Conservation (phyloP, 2,113 vertebrate species). For the Neodon shergylaensis region DNA sequence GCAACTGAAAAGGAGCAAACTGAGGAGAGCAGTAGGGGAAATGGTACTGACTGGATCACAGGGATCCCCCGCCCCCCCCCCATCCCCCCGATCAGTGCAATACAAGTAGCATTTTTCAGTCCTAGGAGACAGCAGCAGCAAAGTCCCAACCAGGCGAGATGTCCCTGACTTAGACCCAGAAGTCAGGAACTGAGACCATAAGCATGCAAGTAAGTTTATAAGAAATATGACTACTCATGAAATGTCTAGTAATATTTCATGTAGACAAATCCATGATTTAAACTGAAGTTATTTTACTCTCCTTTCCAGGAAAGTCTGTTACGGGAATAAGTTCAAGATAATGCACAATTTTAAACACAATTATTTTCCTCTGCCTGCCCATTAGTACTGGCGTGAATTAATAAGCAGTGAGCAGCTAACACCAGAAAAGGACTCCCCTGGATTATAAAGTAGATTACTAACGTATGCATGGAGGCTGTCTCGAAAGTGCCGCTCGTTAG, state of each 20-base stretch:
- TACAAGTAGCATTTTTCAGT: too few species aligned
- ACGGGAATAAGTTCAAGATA: background rate
- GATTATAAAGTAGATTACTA: background rate
- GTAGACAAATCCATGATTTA: background rate
- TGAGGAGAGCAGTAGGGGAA: background rate
- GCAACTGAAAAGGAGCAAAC: background rate
- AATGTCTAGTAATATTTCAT: background rate
- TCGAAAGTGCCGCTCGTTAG: background rate
- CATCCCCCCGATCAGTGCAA: too few species aligned
- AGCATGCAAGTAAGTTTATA: background rate
- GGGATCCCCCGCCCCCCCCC: background rate
- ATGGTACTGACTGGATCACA: too few species aligned
- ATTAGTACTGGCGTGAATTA: conserved; percentile 19
- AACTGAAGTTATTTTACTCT: background rate
- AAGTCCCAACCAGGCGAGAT: background rate
- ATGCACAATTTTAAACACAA: conserved; percentile 20
- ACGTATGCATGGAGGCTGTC: background rate
- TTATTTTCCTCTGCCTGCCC: background rate
- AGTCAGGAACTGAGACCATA: background rate
- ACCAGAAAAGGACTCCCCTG: background rate
- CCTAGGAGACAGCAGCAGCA: background rate
- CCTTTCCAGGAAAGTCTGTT: background rate
- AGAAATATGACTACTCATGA: background rate
- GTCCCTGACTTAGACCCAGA: background rate
- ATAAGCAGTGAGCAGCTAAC: background rate